Conservation (phyloP, 2,888 invertebrate species). For the Pimpla rufipes region DNA sequence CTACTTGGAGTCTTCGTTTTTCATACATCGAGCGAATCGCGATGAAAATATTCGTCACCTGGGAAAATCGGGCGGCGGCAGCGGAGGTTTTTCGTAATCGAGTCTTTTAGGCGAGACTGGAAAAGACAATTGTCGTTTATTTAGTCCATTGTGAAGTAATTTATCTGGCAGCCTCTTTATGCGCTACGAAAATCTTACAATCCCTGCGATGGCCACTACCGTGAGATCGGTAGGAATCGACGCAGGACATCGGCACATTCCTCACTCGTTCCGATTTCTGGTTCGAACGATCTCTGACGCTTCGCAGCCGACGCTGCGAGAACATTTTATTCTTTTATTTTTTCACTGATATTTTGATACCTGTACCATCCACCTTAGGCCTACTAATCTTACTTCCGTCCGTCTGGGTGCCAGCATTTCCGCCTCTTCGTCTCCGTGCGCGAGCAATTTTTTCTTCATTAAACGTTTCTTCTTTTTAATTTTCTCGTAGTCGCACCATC, state of each 20-base stretch:
- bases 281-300: slow-evolving; percentile 66
- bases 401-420: slow-evolving; percentile 58
- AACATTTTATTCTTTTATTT: slow-evolving; percentile 25
- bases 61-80: slow-evolving; percentile 78
- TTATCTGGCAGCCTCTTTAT: neutral
- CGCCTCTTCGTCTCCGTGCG: slow-evolving; percentile 43
- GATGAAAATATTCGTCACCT: slow-evolving; percentile 66
- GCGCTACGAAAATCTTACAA: slow-evolving; percentile 67
- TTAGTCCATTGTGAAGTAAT: neutral
- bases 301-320: slow-evolving; percentile 61
- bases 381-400: slow-evolving; percentile 49
- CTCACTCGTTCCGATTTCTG: slow-evolving; percentile 72
- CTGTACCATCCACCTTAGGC: neutral
- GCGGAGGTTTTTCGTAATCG: slow-evolving; percentile 73
- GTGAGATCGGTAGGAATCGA: slow-evolving; percentile 77
- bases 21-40: neutral
- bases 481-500: slow-evolving; percentile 62
- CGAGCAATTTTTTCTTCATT: slow-evolving; percentile 48
- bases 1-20: neutral
- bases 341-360: neutral
- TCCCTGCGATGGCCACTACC: slow-evolving; percentile 70
- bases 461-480: slow-evolving; percentile 55
- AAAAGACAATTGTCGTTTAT: slow-evolving; percentile 19
- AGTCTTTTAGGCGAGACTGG: slow-evolving; percentile 71
- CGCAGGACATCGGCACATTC: slow-evolving; percentile 73